Evolutionary conservation across 2,797 vertebrate species (phyloP).

Genomic region (Sphaeramia orbicularis): DNA sequence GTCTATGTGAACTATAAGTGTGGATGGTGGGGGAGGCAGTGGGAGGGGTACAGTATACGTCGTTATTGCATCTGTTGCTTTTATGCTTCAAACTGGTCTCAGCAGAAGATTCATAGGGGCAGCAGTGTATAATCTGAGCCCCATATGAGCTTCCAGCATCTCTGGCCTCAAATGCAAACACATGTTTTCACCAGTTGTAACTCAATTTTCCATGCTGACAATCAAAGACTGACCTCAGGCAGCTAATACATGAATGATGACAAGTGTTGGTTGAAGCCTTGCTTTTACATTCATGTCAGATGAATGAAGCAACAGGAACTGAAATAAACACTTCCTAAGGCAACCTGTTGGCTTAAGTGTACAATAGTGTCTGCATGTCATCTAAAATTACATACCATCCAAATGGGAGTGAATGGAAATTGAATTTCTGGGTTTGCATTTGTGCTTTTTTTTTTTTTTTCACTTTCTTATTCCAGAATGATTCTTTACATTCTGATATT

Average conservation of each 20-base stretch:
- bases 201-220: constrained; percentile 17
- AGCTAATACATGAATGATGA: constrained; percentile 16
- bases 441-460: not conserved
- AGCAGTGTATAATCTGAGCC: constrained; percentile 11
- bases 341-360: not conserved
- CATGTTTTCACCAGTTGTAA: constrained; percentile 1
- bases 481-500: not conserved
- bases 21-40: not conserved
- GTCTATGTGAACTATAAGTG: not conserved
- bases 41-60: constrained; percentile 15
- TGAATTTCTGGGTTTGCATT: not conserved
- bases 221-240: constrained; percentile 21
- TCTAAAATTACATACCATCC: constrained; percentile 12
- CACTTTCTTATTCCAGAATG: not conserved
- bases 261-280: constrained; percentile 24
- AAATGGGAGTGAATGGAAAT: not conserved
- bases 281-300: constrained; percentile 32
- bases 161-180: constrained; percentile 1
- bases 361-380: constrained; percentile 1
- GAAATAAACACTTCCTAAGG: constrained; percentile 6
- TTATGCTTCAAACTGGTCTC: constrained; percentile 20
- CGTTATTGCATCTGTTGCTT: constrained; percentile 51
- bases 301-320: not conserved
- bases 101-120: not conserved
- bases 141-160: constrained; percentile 2